Evolutionary conservation across 2,888 invertebrate genomes (phyloP).

Genomic region (Meiosimyza platycephala): DNA sequence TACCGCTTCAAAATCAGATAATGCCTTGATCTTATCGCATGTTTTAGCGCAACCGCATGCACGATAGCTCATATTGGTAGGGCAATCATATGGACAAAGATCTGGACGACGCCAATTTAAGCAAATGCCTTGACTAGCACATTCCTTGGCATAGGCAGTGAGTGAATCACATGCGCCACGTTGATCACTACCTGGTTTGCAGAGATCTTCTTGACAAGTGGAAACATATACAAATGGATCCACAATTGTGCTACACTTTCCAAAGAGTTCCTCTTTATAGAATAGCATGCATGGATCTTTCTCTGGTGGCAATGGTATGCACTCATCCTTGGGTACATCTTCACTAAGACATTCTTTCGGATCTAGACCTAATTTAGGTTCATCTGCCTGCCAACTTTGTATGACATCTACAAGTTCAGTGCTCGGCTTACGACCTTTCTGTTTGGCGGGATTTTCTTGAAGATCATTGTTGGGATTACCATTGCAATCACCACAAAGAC

Average conservation of each 20-base stretch:
- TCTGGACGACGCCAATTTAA: constrained; percentile 75
- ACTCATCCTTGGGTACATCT: constrained; percentile 67
- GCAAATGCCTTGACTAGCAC: constrained; percentile 78
- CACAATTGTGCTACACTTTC: constrained; percentile 79
- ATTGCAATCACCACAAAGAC: constrained; percentile 83
- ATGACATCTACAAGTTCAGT: constrained; percentile 65
- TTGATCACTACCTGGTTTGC: constrained; percentile 69
- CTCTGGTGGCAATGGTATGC: constrained; percentile 71
- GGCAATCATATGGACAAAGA: constrained; percentile 75
- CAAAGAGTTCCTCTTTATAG: constrained; percentile 71
- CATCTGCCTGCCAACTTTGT: constrained; percentile 70
- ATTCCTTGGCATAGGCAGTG: constrained; percentile 80
- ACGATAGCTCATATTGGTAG: constrained; percentile 61
- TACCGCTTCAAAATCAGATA: constrained; percentile 58
- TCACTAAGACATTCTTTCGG: constrained; percentile 69
- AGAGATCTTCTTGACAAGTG: constrained; percentile 78
- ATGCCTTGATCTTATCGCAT: constrained; percentile 58
- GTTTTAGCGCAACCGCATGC: constrained; percentile 65
- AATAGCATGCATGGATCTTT: constrained; percentile 77
- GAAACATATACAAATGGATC: constrained; percentile 76
- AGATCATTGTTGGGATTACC: constrained; percentile 72
- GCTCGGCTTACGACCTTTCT: constrained; percentile 48
- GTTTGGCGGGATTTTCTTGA: constrained; percentile 69
- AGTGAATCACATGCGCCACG: constrained; percentile 74
- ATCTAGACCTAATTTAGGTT: constrained; percentile 68